Base-by-base conservation (phyloP, 2,888 invertebrate species). In the Eulithis testata region DNA sequence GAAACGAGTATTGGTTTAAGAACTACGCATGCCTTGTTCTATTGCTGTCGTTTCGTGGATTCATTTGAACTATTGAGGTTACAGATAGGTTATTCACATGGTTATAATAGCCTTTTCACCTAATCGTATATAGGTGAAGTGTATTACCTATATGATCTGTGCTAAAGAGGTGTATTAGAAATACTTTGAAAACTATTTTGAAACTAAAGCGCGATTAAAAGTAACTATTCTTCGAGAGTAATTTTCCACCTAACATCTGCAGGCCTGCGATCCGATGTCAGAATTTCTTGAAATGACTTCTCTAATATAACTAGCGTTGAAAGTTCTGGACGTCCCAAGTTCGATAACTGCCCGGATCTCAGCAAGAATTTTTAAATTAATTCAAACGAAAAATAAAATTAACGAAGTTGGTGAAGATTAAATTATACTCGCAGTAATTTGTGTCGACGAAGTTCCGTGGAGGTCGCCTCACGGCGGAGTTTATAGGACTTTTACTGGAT, bases 311-410 rank as follows among this genome's bases (percentile, higher is more conserved):
- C 87, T 86, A 88, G 88, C 84, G 83, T 82, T 83, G 81, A 88
- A 90, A 91, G 87, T 90, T 90, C 83, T 76, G 82, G 81, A 84
- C 85, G 81, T 83, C 78, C 72, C 78, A 73, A 89, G 84, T 89
- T 90, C 89, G 83, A 90, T 90, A 90, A 90, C 88, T 88, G 89
- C 85, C 81, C 75, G 85, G 85, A 86, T 87, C 86, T 84, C 84
- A 77, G 85, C 78, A 83, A 86, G 90, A 91, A 91, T 90, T 91
- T 89, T 90, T 88, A 89, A 91, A 91, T 91, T 90, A 90, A 90
- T 90, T 90, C 86, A 88, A 87, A 87, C 87, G 87, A 89, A 90
- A 90, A 90, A 90, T 90, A 87, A 89, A 91, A 90, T 91, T 90
- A 89, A 85, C 84, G 83, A 89, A 90, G 86, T 90, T 87, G 80